Evolutionary conservation across 2,888 invertebrate species (phyloP).

Genomic region (Nebria salina): DNA sequence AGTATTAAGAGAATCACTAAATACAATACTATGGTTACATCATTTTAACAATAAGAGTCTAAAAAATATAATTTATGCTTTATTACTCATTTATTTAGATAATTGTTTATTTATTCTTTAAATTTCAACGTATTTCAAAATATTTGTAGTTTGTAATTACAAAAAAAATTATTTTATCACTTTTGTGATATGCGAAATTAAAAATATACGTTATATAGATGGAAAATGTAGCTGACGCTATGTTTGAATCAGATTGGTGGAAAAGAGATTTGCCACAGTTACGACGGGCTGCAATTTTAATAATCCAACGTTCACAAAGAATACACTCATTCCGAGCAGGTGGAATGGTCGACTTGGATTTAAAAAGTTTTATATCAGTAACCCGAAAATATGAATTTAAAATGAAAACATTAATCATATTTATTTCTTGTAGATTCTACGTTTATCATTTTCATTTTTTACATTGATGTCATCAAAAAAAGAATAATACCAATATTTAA

Average conservation of each 20-base stretch:
- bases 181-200: no score
- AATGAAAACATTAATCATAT: neutral
- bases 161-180: no score
- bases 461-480: conserved; percentile 14
- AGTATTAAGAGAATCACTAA: neutral
- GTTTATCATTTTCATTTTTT: conserved; percentile 17
- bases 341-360: conserved; percentile 7
- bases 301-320: conserved; percentile 16
- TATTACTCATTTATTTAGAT: no score
- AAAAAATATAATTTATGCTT: neutral
- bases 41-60: neutral
- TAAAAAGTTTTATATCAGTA: conserved; percentile 10
- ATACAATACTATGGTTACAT: no score
- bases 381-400: neutral
- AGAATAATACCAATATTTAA: neutral
- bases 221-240: conserved; percentile 7
- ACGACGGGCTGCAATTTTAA: conserved; percentile 2
- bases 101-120: no score
- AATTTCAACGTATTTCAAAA: no score
- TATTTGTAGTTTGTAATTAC: no score
- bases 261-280: neutral
- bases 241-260: conserved; percentile 20
- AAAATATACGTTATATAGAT: neutral
- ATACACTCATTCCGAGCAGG: neutral
- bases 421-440: conserved; percentile 14